phyloP scores from a whole-genome alignment of 1,140 invertebrate species.

The Gryon sp. region DNA sequence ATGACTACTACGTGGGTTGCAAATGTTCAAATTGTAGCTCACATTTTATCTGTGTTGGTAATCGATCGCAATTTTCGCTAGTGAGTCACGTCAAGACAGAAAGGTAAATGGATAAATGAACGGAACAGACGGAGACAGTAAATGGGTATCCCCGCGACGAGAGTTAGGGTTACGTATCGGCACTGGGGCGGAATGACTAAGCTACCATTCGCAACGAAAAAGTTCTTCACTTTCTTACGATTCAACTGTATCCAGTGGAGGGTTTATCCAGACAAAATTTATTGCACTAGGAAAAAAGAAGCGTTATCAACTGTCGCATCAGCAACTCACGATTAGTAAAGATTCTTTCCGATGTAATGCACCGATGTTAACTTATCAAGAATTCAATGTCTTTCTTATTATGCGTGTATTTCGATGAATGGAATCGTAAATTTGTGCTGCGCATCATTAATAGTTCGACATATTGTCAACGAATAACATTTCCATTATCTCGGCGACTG shows the following conservation, averaged over 20 bases:
- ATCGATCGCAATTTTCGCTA: constrained; percentile 76
- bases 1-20: constrained; percentile 32
- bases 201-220: constrained; percentile 57
- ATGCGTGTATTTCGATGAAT: constrained; percentile 10
- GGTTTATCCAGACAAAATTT: constrained; percentile 58
- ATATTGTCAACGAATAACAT: constrained; percentile 18
- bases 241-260: constrained; percentile 49
- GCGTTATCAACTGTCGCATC: constrained; percentile 56
- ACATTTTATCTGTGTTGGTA: constrained; percentile 50
- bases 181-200: constrained; percentile 71
- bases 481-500: constrained; percentile 8
- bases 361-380: constrained; percentile 26
- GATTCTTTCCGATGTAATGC: constrained; percentile 41
- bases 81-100: constrained; percentile 71
- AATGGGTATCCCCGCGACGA: constrained; percentile 57
- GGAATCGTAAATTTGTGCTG: constrained; percentile 24
- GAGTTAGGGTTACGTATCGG: constrained; percentile 60
- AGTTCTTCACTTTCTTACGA: constrained; percentile 63
- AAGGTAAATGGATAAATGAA: constrained; percentile 38
- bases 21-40: constrained; percentile 50
- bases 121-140: constrained; percentile 22
- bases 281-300: constrained; percentile 50
- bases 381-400: constrained; percentile 36
- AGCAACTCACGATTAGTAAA: constrained; percentile 55
- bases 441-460: constrained; percentile 7